Percentiles rank a stretch among this genome's conserved stretches.
Evolutionary conservation across 1,140 invertebrate species (phyloP).

Genomic region (Diorhabda sublineata): DNA sequence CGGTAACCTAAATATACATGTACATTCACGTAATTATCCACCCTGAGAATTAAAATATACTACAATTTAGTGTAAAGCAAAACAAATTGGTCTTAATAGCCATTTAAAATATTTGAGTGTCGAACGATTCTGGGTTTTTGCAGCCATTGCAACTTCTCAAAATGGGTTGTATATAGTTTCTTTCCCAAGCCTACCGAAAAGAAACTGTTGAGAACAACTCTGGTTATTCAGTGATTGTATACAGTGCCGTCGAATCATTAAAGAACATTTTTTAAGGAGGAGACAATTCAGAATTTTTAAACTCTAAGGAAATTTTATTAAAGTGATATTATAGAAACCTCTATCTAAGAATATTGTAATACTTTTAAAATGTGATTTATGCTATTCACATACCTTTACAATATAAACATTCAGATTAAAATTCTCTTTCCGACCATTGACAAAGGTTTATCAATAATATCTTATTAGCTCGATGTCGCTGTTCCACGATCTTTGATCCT

Average conservation of each 20-base stretch:
- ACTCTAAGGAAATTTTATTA: too few relatives aligned
- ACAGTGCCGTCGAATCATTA: not conserved
- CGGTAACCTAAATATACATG: not conserved
- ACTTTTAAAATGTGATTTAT: too few relatives aligned
- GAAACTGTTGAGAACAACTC: conserved; percentile 31
- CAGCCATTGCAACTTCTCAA: conserved; percentile 21
- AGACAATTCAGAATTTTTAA: too few relatives aligned
- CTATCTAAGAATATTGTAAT: too few relatives aligned
- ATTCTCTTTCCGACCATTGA: too few relatives aligned
- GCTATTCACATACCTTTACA: too few relatives aligned
- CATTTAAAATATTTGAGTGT: conserved; percentile 19
- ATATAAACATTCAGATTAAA: too few relatives aligned
- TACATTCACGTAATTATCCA: conserved; percentile 16
- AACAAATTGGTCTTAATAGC: conserved; percentile 30
- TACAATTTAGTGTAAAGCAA: conserved; percentile 31
- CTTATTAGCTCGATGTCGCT: too few relatives aligned
- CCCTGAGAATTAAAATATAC: conserved; percentile 24
- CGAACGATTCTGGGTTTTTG: conserved; percentile 24
- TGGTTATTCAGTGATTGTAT: conserved; percentile 42
- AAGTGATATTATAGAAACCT: too few relatives aligned
- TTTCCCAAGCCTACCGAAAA: conserved; percentile 25
- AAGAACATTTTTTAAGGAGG: too few relatives aligned
- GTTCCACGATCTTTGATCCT: too few relatives aligned
- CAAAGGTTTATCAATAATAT: too few relatives aligned
- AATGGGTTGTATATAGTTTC: conserved; percentile 25